Evolutionary conservation across 1,140 invertebrate genomes (phyloP), one percentile per base, ranked within the genome.

Genomic region (Eulimnadia texana): DNA sequence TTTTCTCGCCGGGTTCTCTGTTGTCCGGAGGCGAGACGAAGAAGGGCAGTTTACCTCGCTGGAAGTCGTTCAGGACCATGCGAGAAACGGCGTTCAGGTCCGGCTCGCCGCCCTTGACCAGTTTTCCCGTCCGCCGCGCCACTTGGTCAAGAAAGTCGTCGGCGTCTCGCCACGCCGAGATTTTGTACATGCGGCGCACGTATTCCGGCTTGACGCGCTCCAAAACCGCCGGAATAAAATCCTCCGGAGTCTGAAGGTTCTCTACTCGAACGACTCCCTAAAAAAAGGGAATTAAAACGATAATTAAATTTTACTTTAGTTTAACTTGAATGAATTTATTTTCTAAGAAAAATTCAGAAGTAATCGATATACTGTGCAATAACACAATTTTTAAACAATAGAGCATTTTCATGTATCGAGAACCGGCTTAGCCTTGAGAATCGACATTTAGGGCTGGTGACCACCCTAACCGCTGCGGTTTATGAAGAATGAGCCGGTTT

Each of bases 31-130:
- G 95, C 56, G 82, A 77, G 1, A 92, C 84, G 78, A 92, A 98
- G 73, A 89, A 98, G 0, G 95, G 95, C 49, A 99, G 75, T 74
- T 94, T 95, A 13, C 96, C 96, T 68, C 97, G 80, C 75, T 99
- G 96, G 85, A 90, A 99, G 73, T 99, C 97, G 78, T 99, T 99
- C 0, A 99, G 76, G 2, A 99, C 83, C 87, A 97, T 97, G 72
- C 88, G 89, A 0, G 97, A 85, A 16, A 89, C 85, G 53, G 86
- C 85, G 53, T 78, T 75, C 11, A 95, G 77, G 76, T 99, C 93
- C 11, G 96, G 91, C 73, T 99, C 93, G 24, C 93, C 96, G 66
- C 93, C 93, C 73, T 97, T 98, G 1, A 97, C 72, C 50, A 99
- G 74, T 76, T 92, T 95, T 11, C 97, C 96, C 25, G 79, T 83